These are phyloP conservation scores for Dolichomitus sp. DNA, from an alignment of 2,888 invertebrate genomes.

Conservation along the genomic window DNA sequence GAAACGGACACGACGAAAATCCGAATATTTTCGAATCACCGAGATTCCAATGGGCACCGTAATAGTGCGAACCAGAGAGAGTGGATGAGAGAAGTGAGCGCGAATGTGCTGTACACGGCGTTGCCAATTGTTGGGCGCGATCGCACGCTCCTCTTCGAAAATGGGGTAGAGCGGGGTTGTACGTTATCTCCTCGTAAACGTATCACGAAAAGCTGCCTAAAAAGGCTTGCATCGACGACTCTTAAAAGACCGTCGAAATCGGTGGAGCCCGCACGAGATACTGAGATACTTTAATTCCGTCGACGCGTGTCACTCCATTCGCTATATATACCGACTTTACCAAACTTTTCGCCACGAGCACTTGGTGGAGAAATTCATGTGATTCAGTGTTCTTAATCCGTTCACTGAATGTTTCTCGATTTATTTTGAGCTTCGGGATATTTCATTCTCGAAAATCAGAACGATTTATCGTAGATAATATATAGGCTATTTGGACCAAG, in stretches of 20 bases:
- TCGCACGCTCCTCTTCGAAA: conserved; percentile 33
- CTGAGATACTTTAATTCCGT: conserved; percentile 19
- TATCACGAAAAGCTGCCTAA: conserved; percentile 25
- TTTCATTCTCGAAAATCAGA: not conserved
- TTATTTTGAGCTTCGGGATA: not conserved
- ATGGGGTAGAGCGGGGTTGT: conserved; percentile 9
- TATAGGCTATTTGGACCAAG: not conserved
- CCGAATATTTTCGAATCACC: conserved; percentile 83
- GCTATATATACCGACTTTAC: not conserved
- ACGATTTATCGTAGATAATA: conserved; percentile 11
- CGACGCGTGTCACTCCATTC: conserved; percentile 21
- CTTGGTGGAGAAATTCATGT: not conserved
- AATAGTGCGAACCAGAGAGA: conserved; percentile 59
- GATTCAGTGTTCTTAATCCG: conserved; percentile 29
- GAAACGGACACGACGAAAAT: conserved; percentile 79
- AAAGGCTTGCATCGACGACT: not conserved
- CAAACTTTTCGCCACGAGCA: conserved; percentile 6
- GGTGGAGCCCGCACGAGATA: not conserved
- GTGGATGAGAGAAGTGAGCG: conserved; percentile 32
- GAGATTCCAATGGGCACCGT: conserved; percentile 69
- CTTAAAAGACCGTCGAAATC: not conserved
- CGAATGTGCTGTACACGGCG: conserved; percentile 55
- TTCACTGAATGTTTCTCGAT: conserved; percentile 14
- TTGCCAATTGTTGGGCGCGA: conserved; percentile 69
- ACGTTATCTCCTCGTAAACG: not conserved